Base-by-base conservation (phyloP, 2,113 vertebrate genomes). In the Catharus fuscescens region DNA sequence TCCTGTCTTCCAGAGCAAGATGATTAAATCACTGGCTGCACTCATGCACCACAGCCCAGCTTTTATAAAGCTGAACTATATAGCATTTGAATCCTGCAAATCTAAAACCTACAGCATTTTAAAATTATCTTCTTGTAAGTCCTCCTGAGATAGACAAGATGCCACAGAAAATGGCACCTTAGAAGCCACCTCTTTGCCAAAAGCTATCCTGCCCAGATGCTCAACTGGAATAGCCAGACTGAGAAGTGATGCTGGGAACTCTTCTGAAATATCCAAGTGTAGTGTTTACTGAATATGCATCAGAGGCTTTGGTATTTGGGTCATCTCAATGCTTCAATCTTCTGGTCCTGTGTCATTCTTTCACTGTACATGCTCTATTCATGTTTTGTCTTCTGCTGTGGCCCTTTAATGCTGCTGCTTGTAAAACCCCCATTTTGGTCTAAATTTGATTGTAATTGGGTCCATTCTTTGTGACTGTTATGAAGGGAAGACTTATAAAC, bases 271-370 rank as follows among this genome's bases (percentile, higher is more conserved):
- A 80, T 32, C 15, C 8, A 53, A 64, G 81, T 29, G 57, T 16
- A 38, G 19, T 76, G 78, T 69, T 91, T 73, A 93, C 50, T 77
- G 73, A 87, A 67, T n/a, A 24, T 77, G 36, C 65, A 79, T 94
- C 88, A 97, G 64, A 90, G 34, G 18, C 67, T 91, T 80, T 95
- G 96, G 96, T 96, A 97, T 96, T 62, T 94, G 79, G 95, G 95
- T 95, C 93, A 93, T 67, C 56, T 67, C 44, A 80, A 34, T 57
- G 79, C 70, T 82, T 76, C 28, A 4, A 0, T 79, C 77, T 80
- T 77, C 76, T 79, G 65, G 47, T 53, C 60, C 57, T 57, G 65
- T 65, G 80, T 88, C 87, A 93, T 56, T 88, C 72, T 92, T 59
- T 64, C 44, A 25, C 9, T 72, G 29, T 2, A 3, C 38, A 52